These are phyloP conservation scores for Zoanthus gigantus DNA, from an alignment of 92 coral and sea anemone species.

Conservation along the genomic window DNA sequence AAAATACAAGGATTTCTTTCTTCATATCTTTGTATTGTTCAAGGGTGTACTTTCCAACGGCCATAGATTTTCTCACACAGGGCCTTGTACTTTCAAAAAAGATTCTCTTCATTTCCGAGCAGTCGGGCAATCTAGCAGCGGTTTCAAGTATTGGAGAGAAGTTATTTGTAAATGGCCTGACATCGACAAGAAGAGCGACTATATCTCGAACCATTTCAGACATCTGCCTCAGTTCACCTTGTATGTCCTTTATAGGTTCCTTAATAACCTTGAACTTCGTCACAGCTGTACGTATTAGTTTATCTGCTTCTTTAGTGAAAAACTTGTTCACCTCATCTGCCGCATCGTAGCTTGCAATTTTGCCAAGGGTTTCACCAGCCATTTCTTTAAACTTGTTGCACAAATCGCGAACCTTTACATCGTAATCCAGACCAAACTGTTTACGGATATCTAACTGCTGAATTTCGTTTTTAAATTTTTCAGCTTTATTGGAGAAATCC, in stretches of 20 bases:
- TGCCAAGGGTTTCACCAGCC: slow-evolving; percentile 73
- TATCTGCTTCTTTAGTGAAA: slow-evolving; percentile 80
- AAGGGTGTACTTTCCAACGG: slow-evolving; percentile 79
- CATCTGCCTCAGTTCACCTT: slow-evolving; percentile 70
- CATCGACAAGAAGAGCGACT: slow-evolving; percentile 68
- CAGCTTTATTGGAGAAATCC: slow-evolving; percentile 79
- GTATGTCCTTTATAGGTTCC: slow-evolving; percentile 78
- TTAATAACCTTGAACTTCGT: slow-evolving; percentile 76
- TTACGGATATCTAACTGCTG: slow-evolving; percentile 78
- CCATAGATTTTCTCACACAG: slow-evolving; percentile 79
- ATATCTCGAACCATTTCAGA: slow-evolving; percentile 80
- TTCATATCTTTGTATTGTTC: slow-evolving; percentile 89
- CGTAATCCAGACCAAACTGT: slow-evolving; percentile 81
- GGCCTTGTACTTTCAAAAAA: slow-evolving; percentile 77
- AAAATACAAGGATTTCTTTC: slow-evolving; percentile 77
- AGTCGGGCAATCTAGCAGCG: slow-evolving; percentile 85
- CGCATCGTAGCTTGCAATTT: slow-evolving; percentile 73
- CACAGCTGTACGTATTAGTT: slow-evolving; percentile 74
- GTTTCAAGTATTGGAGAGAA: slow-evolving; percentile 84
- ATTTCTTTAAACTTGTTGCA: slow-evolving; percentile 82
- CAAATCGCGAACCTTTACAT: slow-evolving; percentile 75
- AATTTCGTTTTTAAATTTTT: slow-evolving; percentile 76
- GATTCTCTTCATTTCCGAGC: slow-evolving; percentile 70
- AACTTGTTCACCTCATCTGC: slow-evolving; percentile 76
- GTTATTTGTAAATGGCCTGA: slow-evolving; percentile 86